Base-by-base conservation (phyloP, 2,888 invertebrate species). In the Machimus rusticus region DNA sequence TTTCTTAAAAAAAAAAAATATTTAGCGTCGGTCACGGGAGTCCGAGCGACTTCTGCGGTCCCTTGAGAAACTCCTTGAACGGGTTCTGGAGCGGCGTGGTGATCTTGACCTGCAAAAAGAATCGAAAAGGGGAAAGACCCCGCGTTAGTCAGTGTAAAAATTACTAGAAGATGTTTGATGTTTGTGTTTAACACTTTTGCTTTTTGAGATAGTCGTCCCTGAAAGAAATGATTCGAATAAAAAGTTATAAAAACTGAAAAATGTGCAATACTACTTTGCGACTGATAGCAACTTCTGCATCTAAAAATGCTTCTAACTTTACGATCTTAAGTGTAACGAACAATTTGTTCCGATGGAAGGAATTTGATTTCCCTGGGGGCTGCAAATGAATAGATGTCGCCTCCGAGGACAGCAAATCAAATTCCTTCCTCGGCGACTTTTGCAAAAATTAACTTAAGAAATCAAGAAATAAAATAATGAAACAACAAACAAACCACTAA, bases 1-100 rank as follows among this genome's bases (percentile, higher is more conserved):
- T 37, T 43, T 43, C 16, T 46, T 46, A 14, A 46, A 46, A 46
- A 76, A 39, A 37, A 51, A 79, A 79, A 51, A 14, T 8, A 14
- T 12, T 91, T 93, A 94, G 90, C 94, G 94, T 87, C 66, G 23
- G 66, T 66, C 66, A 12, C 94, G 94, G 91, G 94, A 94, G 90
- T 94, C 94, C 82, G 94, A 94, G 89, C 94, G 93, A 91, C 94
- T 94, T 89, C 94, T 92, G 89, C 94, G 93, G 90, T 94, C 94
- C 88, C 94, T 92, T 89, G 94, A 94, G 89, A 94, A 93, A 89
- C 94, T 94, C 89, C 94, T 91, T 76, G 94, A 93, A 89, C 94
- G 92, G 89, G 93, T 91, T 88, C 93, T 90, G 3, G 93, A 91
- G 23, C 93, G 92, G 79, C 93, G 90, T 82, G 92, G 93, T 2